These are phyloP conservation scores for Penaeus chinensis DNA, from an alignment of 1,140 invertebrate species.

Conservation along the genomic window DNA sequence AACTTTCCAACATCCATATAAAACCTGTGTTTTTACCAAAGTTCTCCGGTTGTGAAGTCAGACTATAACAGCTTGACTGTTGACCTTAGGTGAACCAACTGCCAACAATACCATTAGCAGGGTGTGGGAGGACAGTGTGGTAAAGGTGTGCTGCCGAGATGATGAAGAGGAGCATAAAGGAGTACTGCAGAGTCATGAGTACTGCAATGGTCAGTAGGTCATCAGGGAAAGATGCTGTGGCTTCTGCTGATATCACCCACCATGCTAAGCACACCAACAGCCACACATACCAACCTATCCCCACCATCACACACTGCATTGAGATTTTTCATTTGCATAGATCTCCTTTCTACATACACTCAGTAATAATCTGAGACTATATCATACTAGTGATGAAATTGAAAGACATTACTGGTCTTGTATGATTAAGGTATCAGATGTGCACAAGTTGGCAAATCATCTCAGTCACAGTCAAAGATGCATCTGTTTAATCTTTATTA, in stretches of 20 bases:
- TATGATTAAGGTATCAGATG: no score
- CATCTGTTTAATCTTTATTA: no score
- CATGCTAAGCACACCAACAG: conserved; percentile 44
- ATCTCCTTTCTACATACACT: not conserved
- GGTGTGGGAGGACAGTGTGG: conserved; percentile 40
- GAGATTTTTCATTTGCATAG: not conserved
- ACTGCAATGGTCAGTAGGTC: conserved; percentile 51
- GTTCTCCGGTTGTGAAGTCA: no score
- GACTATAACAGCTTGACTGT: no score
- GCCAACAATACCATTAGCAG: conserved; percentile 30
- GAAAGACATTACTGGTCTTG: no score
- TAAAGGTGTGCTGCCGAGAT: conserved; percentile 55
- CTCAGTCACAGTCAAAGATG: no score
- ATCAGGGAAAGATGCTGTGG: conserved; percentile 43
- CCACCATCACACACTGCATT: conserved; percentile 35
- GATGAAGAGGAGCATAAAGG: conserved; percentile 54
- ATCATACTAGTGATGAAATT: not conserved
- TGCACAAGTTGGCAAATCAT: no score
- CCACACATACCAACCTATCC: conserved; percentile 46
- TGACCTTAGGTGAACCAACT: conserved; percentile 27
- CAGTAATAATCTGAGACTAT: not conserved
- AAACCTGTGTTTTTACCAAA: no score
- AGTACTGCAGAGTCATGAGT: conserved; percentile 50
- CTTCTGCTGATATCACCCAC: conserved; percentile 51
- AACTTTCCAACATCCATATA: no score